Evolutionary conservation across 2,888 invertebrate species (phyloP).

Genomic region (Brassicogethes aeneus): DNA sequence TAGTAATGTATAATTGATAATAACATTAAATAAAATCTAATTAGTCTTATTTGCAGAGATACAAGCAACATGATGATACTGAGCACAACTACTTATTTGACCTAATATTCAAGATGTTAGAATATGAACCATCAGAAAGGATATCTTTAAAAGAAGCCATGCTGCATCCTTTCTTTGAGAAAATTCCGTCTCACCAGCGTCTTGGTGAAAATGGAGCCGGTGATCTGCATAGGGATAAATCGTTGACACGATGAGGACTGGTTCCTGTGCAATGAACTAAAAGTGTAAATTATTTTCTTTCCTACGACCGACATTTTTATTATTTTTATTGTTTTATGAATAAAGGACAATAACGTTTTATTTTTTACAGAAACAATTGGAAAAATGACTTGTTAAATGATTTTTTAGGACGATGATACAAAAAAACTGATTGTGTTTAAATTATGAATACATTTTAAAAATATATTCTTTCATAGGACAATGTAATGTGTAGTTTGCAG

Average conservation of each 20-base stretch:
- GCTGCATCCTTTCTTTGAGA: constrained; percentile 86
- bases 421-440: constrained; percentile 9
- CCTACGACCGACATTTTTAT: neutral
- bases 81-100: constrained; percentile 93
- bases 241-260: constrained; percentile 57
- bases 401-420: neutral
- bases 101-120: constrained; percentile 90
- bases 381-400: neutral
- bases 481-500: constrained; percentile 11
- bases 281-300: neutral
- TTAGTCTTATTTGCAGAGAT: constrained; percentile 57
- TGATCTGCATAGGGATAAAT: constrained; percentile 53
- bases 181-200: constrained; percentile 70
- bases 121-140: constrained; percentile 89
- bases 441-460: constrained; percentile 5
- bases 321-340: constrained; percentile 9
- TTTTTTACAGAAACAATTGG: constrained; percentile 1
- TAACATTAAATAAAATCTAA: neutral
- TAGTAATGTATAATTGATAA: too few relatives aligned
- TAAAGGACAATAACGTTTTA: constrained; percentile 3
- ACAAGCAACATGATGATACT: constrained; percentile 76
- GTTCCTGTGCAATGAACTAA: neutral
- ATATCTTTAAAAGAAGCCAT: constrained; percentile 83
- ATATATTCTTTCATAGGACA: neutral
- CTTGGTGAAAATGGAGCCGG: constrained; percentile 50